Evolutionary conservation across 2,797 vertebrate species (phyloP), one percentile per base, ranked within the genome.

Genomic region (Columba guinea): DNA sequence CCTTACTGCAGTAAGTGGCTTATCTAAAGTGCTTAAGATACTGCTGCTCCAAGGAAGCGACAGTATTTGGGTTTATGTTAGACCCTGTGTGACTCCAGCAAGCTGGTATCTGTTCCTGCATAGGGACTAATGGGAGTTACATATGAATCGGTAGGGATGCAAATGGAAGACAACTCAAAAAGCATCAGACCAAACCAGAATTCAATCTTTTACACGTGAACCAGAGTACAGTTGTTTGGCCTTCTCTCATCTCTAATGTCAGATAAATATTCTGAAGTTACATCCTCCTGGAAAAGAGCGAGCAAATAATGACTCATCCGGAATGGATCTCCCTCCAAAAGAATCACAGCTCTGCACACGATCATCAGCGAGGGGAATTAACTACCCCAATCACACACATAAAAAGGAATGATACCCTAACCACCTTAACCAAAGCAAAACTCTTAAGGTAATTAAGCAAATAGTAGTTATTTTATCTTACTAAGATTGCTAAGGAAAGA

Each of bases 51-150:
- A 87, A 70, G 28, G n/a, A 92, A 89, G 52, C 39, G 18, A 51
- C 46, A 30, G 14, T 70, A 60, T 77, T 76, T 73, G 20, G 28
- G 30, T 60, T 92, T 75, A 15, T 69, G 5, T 58, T n/a, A 59
- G n/a, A 48, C 22, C 7, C 32, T 52, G 27, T 0, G 0, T 39
- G 32, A 68, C 28, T 60, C n/a, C 30, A 82, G 23, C 0, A 1
- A 60, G 39, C 37, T 70, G 24, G 16, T 34, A 37, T 22, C 22
- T 55, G 34, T 59, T 59, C 52, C n/a, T 56, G 46, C 32, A 24
- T 1, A 59, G 37, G 41, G 32, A 74, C 28, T 70, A 64, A 49
- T 11, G 4, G 32, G 23, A 81, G 48, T 69, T 22, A 32, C 17
- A 12, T 3, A 28, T 24, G 26, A 81, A 46, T 14, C 26, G 11